Base-by-base conservation (phyloP, 92 coral and sea anemone genomes). In the Nematostella vectensis region DNA sequence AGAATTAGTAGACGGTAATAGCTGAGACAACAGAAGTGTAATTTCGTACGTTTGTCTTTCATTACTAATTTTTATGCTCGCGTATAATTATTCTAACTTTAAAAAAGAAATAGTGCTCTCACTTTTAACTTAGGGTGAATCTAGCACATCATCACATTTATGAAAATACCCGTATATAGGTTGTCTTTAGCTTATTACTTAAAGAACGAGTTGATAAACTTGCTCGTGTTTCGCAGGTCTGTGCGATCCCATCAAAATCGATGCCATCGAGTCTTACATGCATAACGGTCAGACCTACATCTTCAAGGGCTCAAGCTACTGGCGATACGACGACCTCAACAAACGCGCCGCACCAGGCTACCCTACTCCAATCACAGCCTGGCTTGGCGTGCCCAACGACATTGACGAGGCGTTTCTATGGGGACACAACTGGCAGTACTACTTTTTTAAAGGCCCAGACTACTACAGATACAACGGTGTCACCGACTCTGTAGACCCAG, bases 371-470 rank as follows among this genome's bases (percentile, higher is more conserved):
- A 24, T 50, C 2, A 15, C n/a, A 6, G 0, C 2, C 0, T 78
- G 86, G 85, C 13, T 4, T n/a, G 76, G 80, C 9, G 25, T 78
- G 2, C 81, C 91, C n/a, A 24, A 47, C 23, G 25, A 67, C 30
- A 62, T 82, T 21, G 89, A 82, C 31, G 89, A 82, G 38, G 48
- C 69, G 48, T 59, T 82, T 18, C 33, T 76, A 9, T 76, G 83
- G 89, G 70, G 72, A 3, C 69, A 63, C 50, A 79, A 67, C 81
- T 72, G 75, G 72, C 31, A 12, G 0, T 19, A 43, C 2, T 81
- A 81, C 39, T 60, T 81, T 47, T 77, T 82, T 47, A 72, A 65
- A 44, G 89, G 80, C 1, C 13, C 47, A 1, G 0, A 44, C 43
- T 82, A 82, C 25, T 82, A 62, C 57, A 63, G 25, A 4, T 82